A percentile compares a stretch with the other conserved stretches of the same genome.
These are phyloP conservation scores for Eurytoma adleriae DNA, from an alignment of 2,888 invertebrate species.

Conservation along the genomic window DNA sequence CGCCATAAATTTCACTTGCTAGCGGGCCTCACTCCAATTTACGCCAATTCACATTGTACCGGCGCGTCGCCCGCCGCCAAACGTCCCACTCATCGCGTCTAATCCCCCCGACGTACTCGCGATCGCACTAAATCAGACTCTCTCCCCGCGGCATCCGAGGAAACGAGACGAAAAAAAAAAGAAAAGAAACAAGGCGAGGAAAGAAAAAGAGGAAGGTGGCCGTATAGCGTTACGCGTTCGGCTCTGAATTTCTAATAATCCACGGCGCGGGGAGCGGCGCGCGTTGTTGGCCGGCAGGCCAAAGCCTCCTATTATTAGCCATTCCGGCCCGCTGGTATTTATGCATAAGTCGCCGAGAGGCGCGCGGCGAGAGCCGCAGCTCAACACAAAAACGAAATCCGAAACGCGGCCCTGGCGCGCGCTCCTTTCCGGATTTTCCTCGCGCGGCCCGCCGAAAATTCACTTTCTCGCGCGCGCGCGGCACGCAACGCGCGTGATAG, in stretches of 20 bases:
- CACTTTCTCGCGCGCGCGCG: conserved; percentile 22
- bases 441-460: conserved; percentile 30
- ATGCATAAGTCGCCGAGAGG: conserved; percentile 58
- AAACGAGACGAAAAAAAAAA: too few species aligned
- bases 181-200: too few species aligned
- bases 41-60: too few species aligned
- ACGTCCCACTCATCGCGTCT: too few species aligned
- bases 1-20: too few species aligned
- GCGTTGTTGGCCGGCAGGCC: conserved; percentile 69
- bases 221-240: conserved; percentile 9
- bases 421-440: conserved; percentile 38
- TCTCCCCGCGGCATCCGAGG: too few species aligned
- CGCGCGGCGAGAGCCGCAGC: too few species aligned
- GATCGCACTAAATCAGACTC: too few species aligned
- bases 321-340: conserved; percentile 67
- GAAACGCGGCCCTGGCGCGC: conserved; percentile 57
- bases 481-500: neutral
- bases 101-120: too few species aligned
- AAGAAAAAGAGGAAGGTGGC: too few species aligned
- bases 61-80: too few species aligned
- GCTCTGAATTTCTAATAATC: conserved; percentile 37
- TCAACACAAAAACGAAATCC: conserved; percentile 64
- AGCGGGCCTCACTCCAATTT: too few species aligned
- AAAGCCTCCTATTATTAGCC: conserved; percentile 73
- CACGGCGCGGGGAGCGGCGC: conserved; percentile 16